Percentiles rank a stretch among this genome's conserved stretches.
Conservation (phyloP, 1,140 invertebrate species). For the Oppia nitens region DNA sequence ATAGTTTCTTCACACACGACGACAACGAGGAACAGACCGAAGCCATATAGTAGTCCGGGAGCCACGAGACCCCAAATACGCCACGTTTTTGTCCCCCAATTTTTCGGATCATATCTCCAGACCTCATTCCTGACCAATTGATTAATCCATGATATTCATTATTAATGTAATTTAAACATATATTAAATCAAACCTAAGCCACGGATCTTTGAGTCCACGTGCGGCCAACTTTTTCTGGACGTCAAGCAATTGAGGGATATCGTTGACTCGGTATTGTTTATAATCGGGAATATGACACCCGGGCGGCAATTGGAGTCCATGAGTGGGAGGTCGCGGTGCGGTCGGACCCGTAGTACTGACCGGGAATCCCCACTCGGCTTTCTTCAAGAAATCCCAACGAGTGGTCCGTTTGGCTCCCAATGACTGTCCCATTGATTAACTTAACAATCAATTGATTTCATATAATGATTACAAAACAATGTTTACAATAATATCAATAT, state of each 20-base stretch:
- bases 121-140: constrained; percentile 5
- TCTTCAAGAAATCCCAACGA: too few relatives aligned
- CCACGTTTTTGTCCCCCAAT: constrained; percentile 4
- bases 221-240: constrained; percentile 11
- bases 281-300: constrained; percentile 10
- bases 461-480: too few relatives aligned
- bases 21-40: constrained; percentile 4
- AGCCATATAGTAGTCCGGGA: background rate
- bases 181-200: constrained; percentile 10
- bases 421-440: too few relatives aligned
- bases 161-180: background rate
- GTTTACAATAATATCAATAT: too few relatives aligned
- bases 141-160: background rate
- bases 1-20: background rate
- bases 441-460: too few relatives aligned
- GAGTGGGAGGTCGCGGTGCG: constrained; percentile 3
- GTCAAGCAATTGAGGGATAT: constrained; percentile 2
- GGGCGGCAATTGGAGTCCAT: constrained; percentile 3
- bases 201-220: constrained; percentile 13
- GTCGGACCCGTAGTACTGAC: background rate
- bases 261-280: constrained; percentile 8
- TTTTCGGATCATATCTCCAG: constrained; percentile 10
- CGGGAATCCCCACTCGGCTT: too few relatives aligned
- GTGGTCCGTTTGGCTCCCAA: too few relatives aligned
- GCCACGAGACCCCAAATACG: background rate